phyloP scores from a whole-genome alignment of 2,797 vertebrate genomes.

The Hoplostethus mediterraneus region DNA sequence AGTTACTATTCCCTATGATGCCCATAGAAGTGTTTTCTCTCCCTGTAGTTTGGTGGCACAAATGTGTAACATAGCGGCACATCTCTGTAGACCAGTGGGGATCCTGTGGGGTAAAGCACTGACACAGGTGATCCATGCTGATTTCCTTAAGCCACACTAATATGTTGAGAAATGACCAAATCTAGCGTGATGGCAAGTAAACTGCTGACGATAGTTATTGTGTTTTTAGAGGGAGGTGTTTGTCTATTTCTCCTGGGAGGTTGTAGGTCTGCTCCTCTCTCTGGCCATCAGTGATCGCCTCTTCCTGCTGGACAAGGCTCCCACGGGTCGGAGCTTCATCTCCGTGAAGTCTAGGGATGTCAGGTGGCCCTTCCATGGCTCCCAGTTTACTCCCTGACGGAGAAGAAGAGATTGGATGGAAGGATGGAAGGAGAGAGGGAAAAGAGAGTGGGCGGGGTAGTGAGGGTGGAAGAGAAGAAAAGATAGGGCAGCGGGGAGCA shows the following conservation, averaged over 20 bases:
- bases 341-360: conserved; percentile 90
- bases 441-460: background rate
- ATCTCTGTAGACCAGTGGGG: conserved; percentile 6
- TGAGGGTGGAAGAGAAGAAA: background rate
- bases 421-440: conserved; percentile 1
- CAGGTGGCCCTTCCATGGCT: conserved; percentile 93
- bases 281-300: conserved; percentile 76
- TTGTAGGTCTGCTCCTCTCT: conserved; percentile 66
- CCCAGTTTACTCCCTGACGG: conserved; percentile 91
- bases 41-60: background rate
- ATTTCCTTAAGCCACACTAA: conserved; percentile 11
- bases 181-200: conserved; percentile 38
- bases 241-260: conserved; percentile 49
- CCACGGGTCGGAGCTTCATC: conserved; percentile 89
- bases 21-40: background rate
- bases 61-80: background rate
- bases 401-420: background rate
- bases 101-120: background rate
- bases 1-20: conserved; percentile 37
- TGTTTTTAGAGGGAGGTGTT: background rate
- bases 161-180: background rate
- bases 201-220: conserved; percentile 10
- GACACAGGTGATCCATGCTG: conserved; percentile 14
- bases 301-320: conserved; percentile 75
- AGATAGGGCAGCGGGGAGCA: background rate